Evolutionary conservation across 2,113 vertebrate species (phyloP), one percentile per base, ranked within the genome.

Genomic region (Platysternon megacephalum): DNA sequence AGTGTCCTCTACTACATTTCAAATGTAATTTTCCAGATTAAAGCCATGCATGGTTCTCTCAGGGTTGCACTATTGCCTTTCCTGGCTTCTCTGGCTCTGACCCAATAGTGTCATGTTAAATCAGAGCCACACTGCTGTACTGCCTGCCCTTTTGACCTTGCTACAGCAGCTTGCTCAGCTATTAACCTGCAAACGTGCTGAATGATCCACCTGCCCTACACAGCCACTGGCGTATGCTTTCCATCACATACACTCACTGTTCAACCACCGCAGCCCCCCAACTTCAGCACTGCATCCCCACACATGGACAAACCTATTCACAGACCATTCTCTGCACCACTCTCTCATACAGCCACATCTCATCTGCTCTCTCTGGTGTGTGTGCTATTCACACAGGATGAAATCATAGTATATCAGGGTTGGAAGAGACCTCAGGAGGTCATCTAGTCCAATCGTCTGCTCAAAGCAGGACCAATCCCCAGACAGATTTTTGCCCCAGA

Each of bases 21-120:
- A 61, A 0, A 58, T 51, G 28, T 0, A 44, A 53, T 11, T 58
- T 8, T 56, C 4, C 0, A 1, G 4, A 44, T 16, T 79, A 85
- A 84, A 55, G 68, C 58, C 53, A 61, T n/a, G 68, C 68, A 53
- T 1, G 53, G 76, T 44, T 87, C 65, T 72, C 35, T 68, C 35
- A 72, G 16, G 22, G 19, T 22, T 17, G 35, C n/a, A 72, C 65
- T 39, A 11, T 39, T 72, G 39, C 80, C 91, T 61, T 72, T 3
- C 7, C 28, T 89, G 86, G 39, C 48, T 91, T 78, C 79, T 90
- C 56, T 81, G 78, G 82, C 49, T 89, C 19, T 82, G 55, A 28
- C 46, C 81, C 58, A 74, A n/a, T 12, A 87, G 46, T 5, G 9
- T 3, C 24, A 51, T 2, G 3, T 6, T 26, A 86, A 82, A 92